phyloP scores from a whole-genome alignment of 92 coral and sea anemone genomes.

The Micromussa lordhowensis region DNA sequence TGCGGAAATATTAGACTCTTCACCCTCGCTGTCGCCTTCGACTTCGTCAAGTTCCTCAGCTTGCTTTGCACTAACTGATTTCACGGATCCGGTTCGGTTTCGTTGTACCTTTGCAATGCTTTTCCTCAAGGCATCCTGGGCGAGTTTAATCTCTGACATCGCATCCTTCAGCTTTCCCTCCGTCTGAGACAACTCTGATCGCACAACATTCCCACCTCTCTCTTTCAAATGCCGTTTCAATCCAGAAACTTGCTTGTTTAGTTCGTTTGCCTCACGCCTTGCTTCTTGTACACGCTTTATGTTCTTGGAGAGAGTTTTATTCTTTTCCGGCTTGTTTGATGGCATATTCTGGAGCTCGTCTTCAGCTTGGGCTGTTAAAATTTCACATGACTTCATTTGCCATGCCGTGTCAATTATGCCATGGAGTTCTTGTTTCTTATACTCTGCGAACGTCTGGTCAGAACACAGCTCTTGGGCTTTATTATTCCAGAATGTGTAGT shows the following conservation, averaged over 20 bases:
- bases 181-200: slow-evolving; percentile 19
- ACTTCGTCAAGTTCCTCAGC: background rate
- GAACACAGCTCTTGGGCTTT: slow-evolving; percentile 49
- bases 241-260: slow-evolving; percentile 26
- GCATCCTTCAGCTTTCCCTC: slow-evolving; percentile 31
- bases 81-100: background rate
- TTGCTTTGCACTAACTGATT: background rate
- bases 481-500: slow-evolving; percentile 34
- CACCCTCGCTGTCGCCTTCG: too few relatives aligned
- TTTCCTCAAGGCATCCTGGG: slow-evolving; percentile 47
- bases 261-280: slow-evolving; percentile 19
- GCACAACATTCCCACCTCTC: slow-evolving; percentile 28
- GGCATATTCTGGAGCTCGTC: slow-evolving; percentile 21
- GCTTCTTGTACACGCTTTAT: slow-evolving; percentile 32
- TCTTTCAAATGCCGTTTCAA: slow-evolving; percentile 8
- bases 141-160: slow-evolving; percentile 38
- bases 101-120: background rate
- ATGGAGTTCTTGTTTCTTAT: slow-evolving; percentile 42
- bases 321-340: background rate
- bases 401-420: slow-evolving; percentile 43
- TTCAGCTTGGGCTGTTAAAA: slow-evolving; percentile 37
- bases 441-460: slow-evolving; percentile 19
- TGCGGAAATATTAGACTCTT: too few relatives aligned
- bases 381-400: slow-evolving; percentile 30
- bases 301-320: slow-evolving; percentile 28